Percentiles rank a stretch among this genome's conserved stretches.
These are phyloP conservation scores for Toxotes lorentzi DNA, from an alignment of 2,797 vertebrate genomes.

Conservation along the genomic window DNA sequence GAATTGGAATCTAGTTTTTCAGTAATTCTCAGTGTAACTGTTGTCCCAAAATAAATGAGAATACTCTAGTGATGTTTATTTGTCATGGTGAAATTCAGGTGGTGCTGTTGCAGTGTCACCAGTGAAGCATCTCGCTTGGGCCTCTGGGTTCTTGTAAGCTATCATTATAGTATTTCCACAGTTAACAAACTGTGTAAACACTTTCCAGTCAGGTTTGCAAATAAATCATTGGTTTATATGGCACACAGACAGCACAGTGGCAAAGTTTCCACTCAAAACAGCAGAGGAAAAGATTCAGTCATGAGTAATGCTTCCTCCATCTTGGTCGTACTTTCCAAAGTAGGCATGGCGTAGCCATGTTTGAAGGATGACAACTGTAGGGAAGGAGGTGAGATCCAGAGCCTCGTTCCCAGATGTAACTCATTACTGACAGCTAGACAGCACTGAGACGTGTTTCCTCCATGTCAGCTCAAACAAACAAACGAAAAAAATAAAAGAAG, in stretches of 20 bases:
- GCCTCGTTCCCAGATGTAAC: not conserved
- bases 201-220: not conserved
- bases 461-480: not conserved
- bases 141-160: not conserved
- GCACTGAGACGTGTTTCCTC: not conserved
- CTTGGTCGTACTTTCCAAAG: not conserved
- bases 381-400: not conserved
- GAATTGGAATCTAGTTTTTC: not conserved
- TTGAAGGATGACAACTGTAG: not conserved
- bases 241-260: not conserved
- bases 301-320: not conserved
- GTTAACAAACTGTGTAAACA: not conserved
- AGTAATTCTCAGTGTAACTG: not conserved
- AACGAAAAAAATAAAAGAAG: not conserved
- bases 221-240: not conserved
- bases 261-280: no score
- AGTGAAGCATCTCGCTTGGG: not conserved
- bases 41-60: constrained; percentile 1
- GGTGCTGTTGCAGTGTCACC: not conserved
- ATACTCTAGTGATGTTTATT: not conserved
- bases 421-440: not conserved
- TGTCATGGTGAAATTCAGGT: constrained; percentile 3
- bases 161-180: not conserved
- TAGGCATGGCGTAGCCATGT: not conserved
- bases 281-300: not conserved